Evolutionary conservation across 1,140 invertebrate species (phyloP).

Genomic region (Megathymus violae): DNA sequence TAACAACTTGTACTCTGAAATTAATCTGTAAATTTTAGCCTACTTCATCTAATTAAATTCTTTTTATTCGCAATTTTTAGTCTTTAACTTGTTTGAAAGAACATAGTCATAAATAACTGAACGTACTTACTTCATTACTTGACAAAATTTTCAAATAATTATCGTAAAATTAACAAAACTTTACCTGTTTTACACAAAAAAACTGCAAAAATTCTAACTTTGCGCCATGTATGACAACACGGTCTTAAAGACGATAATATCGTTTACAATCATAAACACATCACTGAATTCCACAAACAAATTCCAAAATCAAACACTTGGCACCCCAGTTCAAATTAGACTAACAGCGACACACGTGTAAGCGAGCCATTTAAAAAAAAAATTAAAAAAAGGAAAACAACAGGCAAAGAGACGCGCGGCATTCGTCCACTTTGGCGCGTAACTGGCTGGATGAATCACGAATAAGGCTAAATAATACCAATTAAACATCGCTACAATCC

Average conservation of each 20-base stretch:
- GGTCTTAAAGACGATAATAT: conserved; percentile 6
- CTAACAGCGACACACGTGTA: conserved; percentile 39
- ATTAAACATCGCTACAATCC: conserved; percentile 56
- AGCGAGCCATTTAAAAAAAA: conserved; percentile 40
- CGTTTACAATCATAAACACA: conserved; percentile 21
- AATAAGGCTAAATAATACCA: conserved; percentile 75
- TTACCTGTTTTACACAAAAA: conserved; percentile 1
- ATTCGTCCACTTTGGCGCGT: conserved; percentile 49
- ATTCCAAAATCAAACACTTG: conserved; percentile 38
- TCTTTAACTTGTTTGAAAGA: too few relatives aligned
- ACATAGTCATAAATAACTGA: too few relatives aligned
- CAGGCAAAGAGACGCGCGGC: conserved; percentile 42
- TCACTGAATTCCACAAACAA: conserved; percentile 32
- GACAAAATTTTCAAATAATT: too few relatives aligned
- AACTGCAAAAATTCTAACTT: neutral
- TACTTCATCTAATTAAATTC: too few relatives aligned
- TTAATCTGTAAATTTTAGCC: too few relatives aligned
- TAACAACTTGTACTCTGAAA: too few relatives aligned
- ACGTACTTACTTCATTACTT: too few relatives aligned
- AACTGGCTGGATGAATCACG: conserved; percentile 71
- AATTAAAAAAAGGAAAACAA: conserved; percentile 42
- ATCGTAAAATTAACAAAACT: neutral
- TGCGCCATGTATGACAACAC: neutral
- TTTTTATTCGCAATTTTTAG: too few relatives aligned
- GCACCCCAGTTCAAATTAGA: conserved; percentile 40